These are phyloP conservation scores for Lasioglossum leucozonium DNA, from an alignment of 2,888 invertebrate species.

Conservation along the genomic window DNA sequence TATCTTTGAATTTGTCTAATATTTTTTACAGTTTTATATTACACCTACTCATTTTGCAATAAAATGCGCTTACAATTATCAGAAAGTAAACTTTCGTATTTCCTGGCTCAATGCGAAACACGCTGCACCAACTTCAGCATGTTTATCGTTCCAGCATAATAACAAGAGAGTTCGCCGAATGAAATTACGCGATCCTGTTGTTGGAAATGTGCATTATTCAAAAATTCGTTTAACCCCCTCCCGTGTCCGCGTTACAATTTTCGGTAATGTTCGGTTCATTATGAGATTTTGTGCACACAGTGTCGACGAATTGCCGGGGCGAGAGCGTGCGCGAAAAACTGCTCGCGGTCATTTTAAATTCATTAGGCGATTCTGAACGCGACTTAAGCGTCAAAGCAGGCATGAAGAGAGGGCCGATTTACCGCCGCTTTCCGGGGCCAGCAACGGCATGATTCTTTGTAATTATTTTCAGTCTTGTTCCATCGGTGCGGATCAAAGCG, in stretches of 20 bases:
- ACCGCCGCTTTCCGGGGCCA: constrained; percentile 62
- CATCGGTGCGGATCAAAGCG: constrained; percentile 55
- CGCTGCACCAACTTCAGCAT: neutral
- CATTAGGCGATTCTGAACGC: constrained; percentile 76
- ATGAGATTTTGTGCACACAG: neutral
- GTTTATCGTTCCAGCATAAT: neutral
- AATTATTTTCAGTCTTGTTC: constrained; percentile 60
- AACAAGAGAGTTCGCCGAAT: neutral
- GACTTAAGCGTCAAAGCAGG: constrained; percentile 69
- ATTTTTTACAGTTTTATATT: no score
- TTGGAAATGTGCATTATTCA: neutral
- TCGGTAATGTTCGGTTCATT: neutral
- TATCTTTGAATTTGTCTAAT: no score
- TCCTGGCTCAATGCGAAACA: neutral
- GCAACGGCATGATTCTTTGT: constrained; percentile 48
- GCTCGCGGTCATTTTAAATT: constrained; percentile 78
- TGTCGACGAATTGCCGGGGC: constrained; percentile 46
- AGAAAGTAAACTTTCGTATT: neutral
- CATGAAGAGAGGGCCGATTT: constrained; percentile 63
- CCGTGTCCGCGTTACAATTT: neutral
- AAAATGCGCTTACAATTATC: neutral
- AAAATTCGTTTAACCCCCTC: neutral
- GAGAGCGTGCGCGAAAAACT: constrained; percentile 56
- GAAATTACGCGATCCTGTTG: neutral
- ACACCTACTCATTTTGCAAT: no score